Conservation (phyloP, 2,888 invertebrate species). For the Caenorhabditis doughertyi region DNA sequence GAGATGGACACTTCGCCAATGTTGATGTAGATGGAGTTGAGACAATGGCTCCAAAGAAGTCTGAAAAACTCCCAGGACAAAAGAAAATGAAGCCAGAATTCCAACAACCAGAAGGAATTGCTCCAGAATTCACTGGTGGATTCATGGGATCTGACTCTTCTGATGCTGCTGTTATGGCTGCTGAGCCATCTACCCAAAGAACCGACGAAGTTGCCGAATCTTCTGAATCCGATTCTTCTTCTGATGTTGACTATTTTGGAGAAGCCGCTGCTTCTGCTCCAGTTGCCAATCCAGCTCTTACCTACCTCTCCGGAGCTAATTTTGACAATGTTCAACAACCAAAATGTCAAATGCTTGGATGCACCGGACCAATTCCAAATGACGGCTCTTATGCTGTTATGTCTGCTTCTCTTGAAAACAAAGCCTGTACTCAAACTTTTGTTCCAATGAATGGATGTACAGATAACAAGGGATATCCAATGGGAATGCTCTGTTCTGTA, state of each 20-base stretch:
- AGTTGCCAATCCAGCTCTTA: slow-evolving; percentile 77
- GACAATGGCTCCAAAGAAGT: slow-evolving; percentile 62
- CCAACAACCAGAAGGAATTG: slow-evolving; percentile 53
- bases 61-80: slow-evolving; percentile 64
- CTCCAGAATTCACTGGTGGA: slow-evolving; percentile 61
- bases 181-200: slow-evolving; percentile 43
- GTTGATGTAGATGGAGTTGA: slow-evolving; percentile 69
- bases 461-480: slow-evolving; percentile 77
- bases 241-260: slow-evolving; percentile 64
- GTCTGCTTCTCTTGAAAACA: slow-evolving; percentile 47
- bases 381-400: slow-evolving; percentile 75
- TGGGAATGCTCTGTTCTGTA: slow-evolving; percentile 80
- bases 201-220: slow-evolving; percentile 37
- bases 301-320: slow-evolving; percentile 76
- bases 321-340: slow-evolving; percentile 76
- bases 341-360: slow-evolving; percentile 77
- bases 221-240: slow-evolving; percentile 42
- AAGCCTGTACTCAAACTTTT: slow-evolving; percentile 76
- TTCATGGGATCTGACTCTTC: slow-evolving; percentile 35
- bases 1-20: slow-evolving; percentile 65
- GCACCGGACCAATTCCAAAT: slow-evolving; percentile 79
- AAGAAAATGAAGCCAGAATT: slow-evolving; percentile 60
- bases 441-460: slow-evolving; percentile 78
- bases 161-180: slow-evolving; percentile 43
- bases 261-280: slow-evolving; percentile 55